Evolutionary conservation across 2,888 invertebrate species (phyloP).

Genomic region (Sphaerophoria taeniata): DNA sequence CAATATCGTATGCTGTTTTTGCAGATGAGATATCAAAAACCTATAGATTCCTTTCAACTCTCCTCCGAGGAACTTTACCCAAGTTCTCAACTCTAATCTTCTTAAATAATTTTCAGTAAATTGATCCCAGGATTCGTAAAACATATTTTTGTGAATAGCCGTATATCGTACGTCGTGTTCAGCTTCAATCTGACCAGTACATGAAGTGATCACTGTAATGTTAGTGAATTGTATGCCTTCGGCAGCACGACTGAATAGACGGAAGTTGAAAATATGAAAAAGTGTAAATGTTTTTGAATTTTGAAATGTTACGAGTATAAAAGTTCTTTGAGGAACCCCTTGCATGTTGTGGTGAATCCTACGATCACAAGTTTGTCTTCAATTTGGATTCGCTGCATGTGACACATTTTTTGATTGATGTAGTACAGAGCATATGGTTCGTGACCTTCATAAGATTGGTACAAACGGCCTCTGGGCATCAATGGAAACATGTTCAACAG

Average conservation of each 20-base stretch:
- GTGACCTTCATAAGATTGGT: neutral
- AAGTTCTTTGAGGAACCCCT: constrained; percentile 77
- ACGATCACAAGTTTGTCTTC: constrained; percentile 73
- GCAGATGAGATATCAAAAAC: constrained; percentile 16
- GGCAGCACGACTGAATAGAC: neutral
- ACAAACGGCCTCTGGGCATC: constrained; percentile 27
- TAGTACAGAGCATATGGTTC: constrained; percentile 53
- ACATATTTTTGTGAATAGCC: constrained; percentile 22
- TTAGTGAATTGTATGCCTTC: constrained; percentile 40
- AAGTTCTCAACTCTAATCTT: constrained; percentile 52
- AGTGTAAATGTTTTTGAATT: too few relatives aligned
- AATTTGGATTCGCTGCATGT: constrained; percentile 21
- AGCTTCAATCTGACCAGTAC: constrained; percentile 50
- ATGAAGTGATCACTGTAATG: constrained; percentile 34
- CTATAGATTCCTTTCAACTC: constrained; percentile 33
- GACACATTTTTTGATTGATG: constrained; percentile 21
- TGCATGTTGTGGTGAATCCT: constrained; percentile 77
- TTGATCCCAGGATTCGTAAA: constrained; percentile 52
- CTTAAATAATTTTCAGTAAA: constrained; percentile 45
- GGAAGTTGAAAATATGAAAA: neutral
- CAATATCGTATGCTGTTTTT: neutral
- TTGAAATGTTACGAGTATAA: constrained; percentile 75
- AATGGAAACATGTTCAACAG: constrained; percentile 60
- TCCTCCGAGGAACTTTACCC: constrained; percentile 34
- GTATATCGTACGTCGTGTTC: constrained; percentile 41